phyloP scores from a whole-genome alignment of 2,113 vertebrate genomes.

The Morone saxatilis region DNA sequence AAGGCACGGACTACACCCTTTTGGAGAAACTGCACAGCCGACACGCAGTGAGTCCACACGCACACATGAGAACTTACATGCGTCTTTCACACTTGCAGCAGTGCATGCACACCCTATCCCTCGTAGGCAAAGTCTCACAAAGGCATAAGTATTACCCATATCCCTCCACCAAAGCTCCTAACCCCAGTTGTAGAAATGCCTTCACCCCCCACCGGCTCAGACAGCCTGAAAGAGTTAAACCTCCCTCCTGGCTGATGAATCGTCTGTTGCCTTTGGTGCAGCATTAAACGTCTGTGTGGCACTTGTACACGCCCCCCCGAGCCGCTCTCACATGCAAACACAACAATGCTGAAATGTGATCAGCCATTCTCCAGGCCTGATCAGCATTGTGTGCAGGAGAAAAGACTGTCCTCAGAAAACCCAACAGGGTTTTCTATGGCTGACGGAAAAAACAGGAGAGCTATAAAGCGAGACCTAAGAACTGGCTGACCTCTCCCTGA shows the following conservation, averaged over 20 bases:
- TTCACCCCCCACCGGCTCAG: constrained; percentile 25
- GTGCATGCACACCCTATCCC: neutral
- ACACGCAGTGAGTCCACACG: constrained; percentile 87
- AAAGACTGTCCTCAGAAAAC: constrained; percentile 62
- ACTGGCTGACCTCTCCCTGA: constrained; percentile 46
- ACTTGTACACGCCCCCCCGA: constrained; percentile 31
- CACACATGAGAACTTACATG: constrained; percentile 9
- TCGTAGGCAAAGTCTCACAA: constrained; percentile 1
- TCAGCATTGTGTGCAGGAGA: constrained; percentile 64
- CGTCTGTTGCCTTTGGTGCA: constrained; percentile 32
- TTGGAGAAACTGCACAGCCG: constrained; percentile 94
- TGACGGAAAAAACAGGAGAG: constrained; percentile 38
- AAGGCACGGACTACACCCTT: constrained; percentile 95
- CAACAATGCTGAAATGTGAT: constrained; percentile 80
- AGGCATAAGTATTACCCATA: constrained; percentile 38
- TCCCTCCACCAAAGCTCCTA: constrained; percentile 17
- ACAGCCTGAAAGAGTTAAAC: constrained; percentile 52
- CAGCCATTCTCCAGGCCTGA: constrained; percentile 55
- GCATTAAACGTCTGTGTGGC: constrained; percentile 30
- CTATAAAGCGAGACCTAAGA: constrained; percentile 39
- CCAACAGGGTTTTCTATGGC: constrained; percentile 41
- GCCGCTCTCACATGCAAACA: constrained; percentile 62
- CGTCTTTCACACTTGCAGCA: constrained; percentile 21
- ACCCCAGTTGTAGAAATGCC: constrained; percentile 26
- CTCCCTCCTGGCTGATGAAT: constrained; percentile 36